Evolutionary conservation across 2,888 invertebrate species (phyloP), one percentile per base, ranked within the genome.

Genomic region (Thereva nobilitata): DNA sequence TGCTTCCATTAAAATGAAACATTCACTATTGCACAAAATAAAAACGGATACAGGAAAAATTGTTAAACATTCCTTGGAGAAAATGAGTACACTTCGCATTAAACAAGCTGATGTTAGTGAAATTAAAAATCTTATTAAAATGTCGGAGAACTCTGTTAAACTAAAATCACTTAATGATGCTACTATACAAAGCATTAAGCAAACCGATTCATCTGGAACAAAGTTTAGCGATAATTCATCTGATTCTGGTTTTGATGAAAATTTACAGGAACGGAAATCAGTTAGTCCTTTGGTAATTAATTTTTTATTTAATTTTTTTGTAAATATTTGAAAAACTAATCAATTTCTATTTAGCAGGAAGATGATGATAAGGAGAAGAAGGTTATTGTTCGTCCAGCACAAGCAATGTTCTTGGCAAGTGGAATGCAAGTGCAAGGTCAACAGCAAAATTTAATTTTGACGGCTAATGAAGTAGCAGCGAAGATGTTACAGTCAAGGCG

Each of bases 241-340:
- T 0, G 89, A 89, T 77, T 89, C 89, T 0, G 89, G 89, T 4
- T 89, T 89, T 73, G 89, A 89, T 75, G 89, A 89, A 74, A 78
- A 79, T 71, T 72, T 78, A 40, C 74, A 76, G 40, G 80, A 80
- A 38, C 76, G 77, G 40, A 80, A 80, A 70, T 78, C 79, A 7
- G 76, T 75, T 8, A 80, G 78, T 73, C 77, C 78, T 63, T 70
- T 76, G 74, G 77, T 80, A 70, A 72, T 38, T 35, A 38, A 38
- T 8, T n/a, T 44, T 49, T 38, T 38, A 45, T 52, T 10, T 38
- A n/a, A 12, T 12, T 23, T 35, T 34, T 23, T 12, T 44, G 12
- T 41, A 47, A 49, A 6, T 8, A 34, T 42, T 12, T 6, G 23
- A 55, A 10, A 23, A 57, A 67, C 64, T 40, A 49, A 23, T 23